Evolutionary conservation across 2,113 vertebrate genomes (phyloP).

Genomic region (Sminthopsis crassicaudata): DNA sequence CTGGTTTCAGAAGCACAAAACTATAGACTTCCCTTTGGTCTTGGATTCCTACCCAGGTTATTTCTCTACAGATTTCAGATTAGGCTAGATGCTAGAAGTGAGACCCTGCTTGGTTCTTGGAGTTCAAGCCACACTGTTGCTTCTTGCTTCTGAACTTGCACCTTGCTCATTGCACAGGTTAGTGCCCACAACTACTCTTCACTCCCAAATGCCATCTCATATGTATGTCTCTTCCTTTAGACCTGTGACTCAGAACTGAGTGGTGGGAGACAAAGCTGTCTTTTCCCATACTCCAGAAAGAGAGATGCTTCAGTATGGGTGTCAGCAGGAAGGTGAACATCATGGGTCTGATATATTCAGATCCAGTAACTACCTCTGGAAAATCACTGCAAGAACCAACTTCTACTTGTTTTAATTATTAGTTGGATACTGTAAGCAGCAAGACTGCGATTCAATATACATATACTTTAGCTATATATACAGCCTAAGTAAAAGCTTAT

Average conservation of each 20-base stretch:
- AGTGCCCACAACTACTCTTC: no score
- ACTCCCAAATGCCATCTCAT: no score
- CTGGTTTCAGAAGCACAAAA: not conserved
- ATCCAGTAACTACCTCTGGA: not conserved
- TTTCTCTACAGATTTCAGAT: no score
- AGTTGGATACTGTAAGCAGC: not conserved
- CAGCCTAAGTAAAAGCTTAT: not conserved
- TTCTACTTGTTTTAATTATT: not conserved
- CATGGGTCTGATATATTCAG: not conserved
- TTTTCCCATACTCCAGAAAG: not conserved
- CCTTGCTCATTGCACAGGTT: no score
- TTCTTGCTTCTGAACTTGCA: no score
- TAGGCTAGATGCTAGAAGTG: no score
- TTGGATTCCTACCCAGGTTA: no score
- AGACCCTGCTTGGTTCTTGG: no score
- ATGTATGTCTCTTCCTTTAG: no score
- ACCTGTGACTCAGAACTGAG: not conserved
- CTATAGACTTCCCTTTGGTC: not conserved
- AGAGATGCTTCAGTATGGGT: not conserved
- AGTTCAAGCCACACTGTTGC: no score
- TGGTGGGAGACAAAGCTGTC: no score
- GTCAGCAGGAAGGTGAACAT: not conserved
- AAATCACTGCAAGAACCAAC: not conserved
- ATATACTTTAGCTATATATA: not conserved
- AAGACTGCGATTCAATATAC: not conserved